phyloP scores from a whole-genome alignment of 2,113 vertebrate genomes.

The Gymnobelideus leadbeateri region DNA sequence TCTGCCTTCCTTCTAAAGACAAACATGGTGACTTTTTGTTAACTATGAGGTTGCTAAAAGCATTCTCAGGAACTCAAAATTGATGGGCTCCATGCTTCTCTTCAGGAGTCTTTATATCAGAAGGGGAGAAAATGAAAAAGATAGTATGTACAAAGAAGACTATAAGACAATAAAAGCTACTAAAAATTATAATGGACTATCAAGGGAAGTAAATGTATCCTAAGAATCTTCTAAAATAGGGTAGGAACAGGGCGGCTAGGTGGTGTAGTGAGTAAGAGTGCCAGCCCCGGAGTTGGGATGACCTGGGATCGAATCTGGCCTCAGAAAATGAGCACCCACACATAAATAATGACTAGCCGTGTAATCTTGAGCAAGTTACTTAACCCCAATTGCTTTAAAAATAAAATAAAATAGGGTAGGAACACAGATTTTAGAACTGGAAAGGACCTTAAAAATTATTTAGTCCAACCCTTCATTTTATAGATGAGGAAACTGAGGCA shows the following conservation, averaged over 20 bases:
- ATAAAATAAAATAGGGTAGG: slow-evolving; percentile 4
- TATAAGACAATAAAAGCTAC: no score
- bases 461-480: background rate
- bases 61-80: no score
- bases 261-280: no score
- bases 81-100: no score
- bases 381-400: no score
- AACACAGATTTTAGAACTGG: no score
- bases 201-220: background rate
- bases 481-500: background rate
- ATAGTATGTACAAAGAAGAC: background rate
- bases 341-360: no score
- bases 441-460: background rate
- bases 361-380: no score
- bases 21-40: background rate
- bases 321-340: no score
- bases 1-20: background rate
- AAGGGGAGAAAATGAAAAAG: slow-evolving; percentile 21
- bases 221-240: slow-evolving; percentile 10
- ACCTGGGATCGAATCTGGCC: no score
- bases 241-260: no score
- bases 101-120: background rate
- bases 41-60: background rate
- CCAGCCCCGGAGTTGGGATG: no score
- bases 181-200: background rate